These are phyloP conservation scores for Drosophila koepferae DNA, from an alignment of 2,888 invertebrate genomes.

Conservation along the genomic window DNA sequence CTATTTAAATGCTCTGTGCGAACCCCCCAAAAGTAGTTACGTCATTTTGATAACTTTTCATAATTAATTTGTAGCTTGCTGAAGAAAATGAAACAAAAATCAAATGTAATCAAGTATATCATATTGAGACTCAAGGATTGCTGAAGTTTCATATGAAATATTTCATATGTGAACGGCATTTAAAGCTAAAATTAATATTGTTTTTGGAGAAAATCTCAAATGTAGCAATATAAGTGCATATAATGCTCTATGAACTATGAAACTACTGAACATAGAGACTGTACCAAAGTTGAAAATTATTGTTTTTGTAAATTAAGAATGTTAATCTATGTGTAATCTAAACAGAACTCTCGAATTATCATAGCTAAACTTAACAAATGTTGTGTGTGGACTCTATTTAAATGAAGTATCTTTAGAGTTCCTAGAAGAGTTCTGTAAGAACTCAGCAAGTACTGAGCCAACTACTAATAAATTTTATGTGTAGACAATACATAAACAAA, in stretches of 20 bases:
- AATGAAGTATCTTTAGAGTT: too few relatives aligned
- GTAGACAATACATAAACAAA: too few relatives aligned
- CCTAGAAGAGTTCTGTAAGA: too few relatives aligned
- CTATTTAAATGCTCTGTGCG: constrained; percentile 10
- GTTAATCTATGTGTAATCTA: neutral
- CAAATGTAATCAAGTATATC: constrained; percentile 10
- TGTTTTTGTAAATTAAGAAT: too few relatives aligned
- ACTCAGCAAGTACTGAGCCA: too few relatives aligned
- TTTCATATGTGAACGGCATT: neutral
- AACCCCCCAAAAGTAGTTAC: constrained; percentile 1
- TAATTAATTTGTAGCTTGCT: neutral
- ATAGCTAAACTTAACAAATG: neutral
- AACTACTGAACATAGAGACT: too few relatives aligned
- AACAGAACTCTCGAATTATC: neutral
- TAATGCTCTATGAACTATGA: neutral
- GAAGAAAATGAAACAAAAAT: constrained; percentile 24
- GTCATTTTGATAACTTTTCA: neutral
- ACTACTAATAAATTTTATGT: too few relatives aligned
- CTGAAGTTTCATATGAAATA: neutral
- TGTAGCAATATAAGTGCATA: neutral
- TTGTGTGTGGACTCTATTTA: neutral
- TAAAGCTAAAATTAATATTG: too few relatives aligned
- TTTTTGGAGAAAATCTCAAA: neutral
- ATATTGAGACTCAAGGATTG: neutral
- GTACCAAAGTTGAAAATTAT: neutral